Evolutionary conservation across 2,113 vertebrate species (phyloP).

Genomic region (Amphiprion percula): DNA sequence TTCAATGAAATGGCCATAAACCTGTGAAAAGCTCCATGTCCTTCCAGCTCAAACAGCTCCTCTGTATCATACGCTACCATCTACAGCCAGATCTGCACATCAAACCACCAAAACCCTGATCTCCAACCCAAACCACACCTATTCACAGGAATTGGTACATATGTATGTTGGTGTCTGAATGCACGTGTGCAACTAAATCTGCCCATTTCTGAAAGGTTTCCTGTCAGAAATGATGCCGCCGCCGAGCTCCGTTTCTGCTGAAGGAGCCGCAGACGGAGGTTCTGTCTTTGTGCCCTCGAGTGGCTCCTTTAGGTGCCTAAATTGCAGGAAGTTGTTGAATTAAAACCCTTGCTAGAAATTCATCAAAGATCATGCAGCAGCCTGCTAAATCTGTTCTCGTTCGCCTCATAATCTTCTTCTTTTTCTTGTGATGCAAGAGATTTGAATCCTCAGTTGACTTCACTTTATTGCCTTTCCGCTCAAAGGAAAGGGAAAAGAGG

Average conservation of each 20-base stretch:
- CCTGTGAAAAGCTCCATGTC: conserved; percentile 2
- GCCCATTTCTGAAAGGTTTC: conserved; percentile 54
- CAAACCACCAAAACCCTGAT: conserved; percentile 26
- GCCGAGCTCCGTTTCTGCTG: conserved; percentile 51
- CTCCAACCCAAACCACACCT: conserved; percentile 16
- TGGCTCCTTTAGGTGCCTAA: conserved; percentile 79
- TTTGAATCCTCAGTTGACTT: conserved; percentile 86
- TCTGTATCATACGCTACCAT: not conserved
- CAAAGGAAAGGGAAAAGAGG: conserved; percentile 73
- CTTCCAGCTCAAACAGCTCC: conserved; percentile 13
- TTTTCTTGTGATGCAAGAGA: conserved; percentile 83
- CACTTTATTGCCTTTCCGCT: conserved; percentile 87
- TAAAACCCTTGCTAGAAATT: conserved; percentile 80
- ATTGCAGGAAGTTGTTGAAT: conserved; percentile 85
- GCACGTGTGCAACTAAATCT: not conserved
- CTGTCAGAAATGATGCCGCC: conserved; percentile 54
- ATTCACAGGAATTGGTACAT: not conserved
- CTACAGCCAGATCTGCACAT: not conserved
- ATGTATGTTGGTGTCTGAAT: conserved; percentile 26
- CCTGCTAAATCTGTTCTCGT: conserved; percentile 83
- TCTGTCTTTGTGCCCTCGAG: conserved; percentile 76
- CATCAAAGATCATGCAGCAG: conserved; percentile 80
- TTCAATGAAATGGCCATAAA: conserved; percentile 44
- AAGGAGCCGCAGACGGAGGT: conserved; percentile 67
- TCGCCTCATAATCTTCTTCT: conserved; percentile 81